Base-by-base conservation (phyloP, 2,113 vertebrate species). In the Pseudopodoces humilis region DNA sequence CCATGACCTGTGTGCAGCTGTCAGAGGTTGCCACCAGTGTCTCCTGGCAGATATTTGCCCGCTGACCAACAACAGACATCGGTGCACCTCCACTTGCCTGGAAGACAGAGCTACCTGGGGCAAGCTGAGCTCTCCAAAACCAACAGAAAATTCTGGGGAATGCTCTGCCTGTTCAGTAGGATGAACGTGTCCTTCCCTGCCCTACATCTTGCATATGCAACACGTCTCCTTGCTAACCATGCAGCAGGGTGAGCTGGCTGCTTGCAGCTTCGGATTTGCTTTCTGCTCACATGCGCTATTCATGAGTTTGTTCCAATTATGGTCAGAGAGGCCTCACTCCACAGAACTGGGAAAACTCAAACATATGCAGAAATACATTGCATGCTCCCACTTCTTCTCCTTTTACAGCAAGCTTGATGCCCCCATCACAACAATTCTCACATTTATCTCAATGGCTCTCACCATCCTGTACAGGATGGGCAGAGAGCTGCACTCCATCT, bases 211-310 rank as follows among this genome's bases (percentile, higher is more conserved):
- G 83, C 83, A 80, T 71, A 95, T 69, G 69, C 86, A 88, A 44
- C 62, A 10, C 2, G 0, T 79, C n/a, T 94, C 83, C 62, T 84
- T 86, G 14, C 91, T 93, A 78, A 44, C 69, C 63, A 31, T 78
- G 78, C 91, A 85, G 82, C 50, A 31, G 81, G 63, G 53, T 65
- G 72, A 83, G 81, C 65, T 75, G 59, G 85, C 85, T 68, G 72
- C 86, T 70, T 65, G 68, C 83, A 72, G 44, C 70, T 53, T 52
- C 5, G 5, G 33, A 87, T 97, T 88, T 88, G 82, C 83, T 97
- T 94, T 95, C 95, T 85, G 75, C 86, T 97, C 97, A 96, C 93
- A 91, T 4, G 15, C 1, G 0, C 44, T 79, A 56, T 92, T 94
- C 68, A 56, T 82, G 71, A 90, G 84, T 71, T 95, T 25, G 23